phyloP scores from a whole-genome alignment of 2,888 invertebrate species.

The Cosmia pyralina region DNA sequence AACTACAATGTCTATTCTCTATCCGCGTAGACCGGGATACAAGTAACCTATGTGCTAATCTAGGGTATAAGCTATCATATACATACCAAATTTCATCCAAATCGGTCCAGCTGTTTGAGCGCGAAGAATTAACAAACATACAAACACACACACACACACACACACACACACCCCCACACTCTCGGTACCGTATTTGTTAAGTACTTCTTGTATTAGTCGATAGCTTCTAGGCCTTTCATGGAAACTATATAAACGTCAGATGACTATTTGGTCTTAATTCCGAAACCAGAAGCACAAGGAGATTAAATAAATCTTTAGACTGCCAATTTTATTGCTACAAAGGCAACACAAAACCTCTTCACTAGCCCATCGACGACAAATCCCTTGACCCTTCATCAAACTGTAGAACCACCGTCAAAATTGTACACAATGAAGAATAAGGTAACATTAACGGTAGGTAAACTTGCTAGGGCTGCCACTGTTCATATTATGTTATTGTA shows the following conservation, averaged over 20 bases:
- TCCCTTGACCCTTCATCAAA: constrained; percentile 19
- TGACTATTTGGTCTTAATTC: background rate
- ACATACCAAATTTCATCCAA: too few species aligned
- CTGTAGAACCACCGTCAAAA: constrained; percentile 33
- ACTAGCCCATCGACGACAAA: background rate
- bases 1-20: too few species aligned
- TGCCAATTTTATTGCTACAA: background rate
- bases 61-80: too few species aligned
- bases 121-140: too few species aligned
- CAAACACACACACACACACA: too few species aligned
- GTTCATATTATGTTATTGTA: constrained; percentile 66
- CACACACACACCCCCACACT: too few species aligned
- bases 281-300: background rate
- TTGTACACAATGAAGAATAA: constrained; percentile 39
- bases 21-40: too few species aligned
- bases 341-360: background rate
- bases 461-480: constrained; percentile 43
- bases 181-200: background rate
- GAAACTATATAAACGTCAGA: background rate
- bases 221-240: background rate
- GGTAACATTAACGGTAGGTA: constrained; percentile 45
- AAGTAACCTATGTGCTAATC: too few species aligned
- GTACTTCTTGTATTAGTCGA: background rate
- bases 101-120: too few species aligned
- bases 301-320: background rate